Evolutionary conservation across 2,888 invertebrate genomes (phyloP).

Genomic region (Liodrosophila aerea): DNA sequence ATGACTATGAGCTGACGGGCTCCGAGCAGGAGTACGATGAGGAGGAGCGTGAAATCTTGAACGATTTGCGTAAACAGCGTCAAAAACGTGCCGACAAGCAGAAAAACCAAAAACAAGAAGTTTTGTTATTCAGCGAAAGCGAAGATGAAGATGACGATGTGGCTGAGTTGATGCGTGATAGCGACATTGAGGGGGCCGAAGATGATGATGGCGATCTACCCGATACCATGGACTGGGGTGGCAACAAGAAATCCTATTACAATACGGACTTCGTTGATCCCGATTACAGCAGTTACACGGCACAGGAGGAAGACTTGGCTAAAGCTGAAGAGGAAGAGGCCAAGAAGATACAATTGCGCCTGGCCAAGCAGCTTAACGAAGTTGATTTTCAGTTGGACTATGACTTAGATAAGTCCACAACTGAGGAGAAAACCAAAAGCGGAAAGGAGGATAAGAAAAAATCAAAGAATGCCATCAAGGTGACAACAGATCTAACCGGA

Average conservation of each 20-base stretch:
- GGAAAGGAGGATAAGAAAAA: conserved; percentile 2
- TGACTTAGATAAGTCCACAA: conserved; percentile 20
- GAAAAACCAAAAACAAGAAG: conserved; percentile 85
- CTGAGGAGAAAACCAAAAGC: neutral
- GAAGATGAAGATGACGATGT: conserved; percentile 83
- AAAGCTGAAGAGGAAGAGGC: conserved; percentile 93
- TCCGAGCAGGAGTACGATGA: conserved; percentile 89
- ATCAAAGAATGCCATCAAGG: conserved; percentile 75
- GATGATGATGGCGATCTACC: conserved; percentile 88
- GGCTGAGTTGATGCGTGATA: conserved; percentile 83
- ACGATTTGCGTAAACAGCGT: conserved; percentile 84
- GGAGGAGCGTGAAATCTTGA: conserved; percentile 85
- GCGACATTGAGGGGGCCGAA: conserved; percentile 89
- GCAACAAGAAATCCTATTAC: conserved; percentile 90
- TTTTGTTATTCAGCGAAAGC: conserved; percentile 84
- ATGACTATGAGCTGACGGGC: conserved; percentile 86
- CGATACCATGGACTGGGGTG: conserved; percentile 94
- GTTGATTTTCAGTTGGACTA: conserved; percentile 85
- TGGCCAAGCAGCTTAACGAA: conserved; percentile 90
- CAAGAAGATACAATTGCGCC: conserved; percentile 89
- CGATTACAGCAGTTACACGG: conserved; percentile 85
- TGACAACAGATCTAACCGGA: conserved; percentile 90
- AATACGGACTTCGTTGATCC: conserved; percentile 94
- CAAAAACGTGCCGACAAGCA: conserved; percentile 81
- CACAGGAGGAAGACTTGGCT: conserved; percentile 87